These are phyloP conservation scores for Cantharis rustica DNA, from an alignment of 2,888 invertebrate genomes.

Conservation along the genomic window DNA sequence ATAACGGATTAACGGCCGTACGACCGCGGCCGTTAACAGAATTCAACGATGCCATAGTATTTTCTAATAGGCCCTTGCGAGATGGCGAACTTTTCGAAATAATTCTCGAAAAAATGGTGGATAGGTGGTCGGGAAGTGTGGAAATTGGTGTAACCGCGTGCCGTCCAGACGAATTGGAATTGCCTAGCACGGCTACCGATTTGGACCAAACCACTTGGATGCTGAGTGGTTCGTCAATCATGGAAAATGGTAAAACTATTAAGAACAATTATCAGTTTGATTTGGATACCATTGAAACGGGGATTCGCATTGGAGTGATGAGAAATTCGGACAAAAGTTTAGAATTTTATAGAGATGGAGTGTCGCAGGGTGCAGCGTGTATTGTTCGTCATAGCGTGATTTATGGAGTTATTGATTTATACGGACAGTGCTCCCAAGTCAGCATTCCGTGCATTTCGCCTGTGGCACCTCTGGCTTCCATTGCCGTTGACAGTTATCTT, in stretches of 20 bases:
- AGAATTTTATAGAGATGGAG: slow-evolving; percentile 85
- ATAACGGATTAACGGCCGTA: slow-evolving; percentile 83
- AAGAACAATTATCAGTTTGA: slow-evolving; percentile 85
- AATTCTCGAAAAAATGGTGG: slow-evolving; percentile 86
- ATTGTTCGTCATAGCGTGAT: slow-evolving; percentile 78
- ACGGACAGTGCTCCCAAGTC: slow-evolving; percentile 94
- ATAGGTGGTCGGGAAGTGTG: slow-evolving; percentile 91
- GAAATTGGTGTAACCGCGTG: slow-evolving; percentile 88
- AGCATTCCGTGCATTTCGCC: slow-evolving; percentile 55
- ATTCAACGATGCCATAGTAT: slow-evolving; percentile 93
- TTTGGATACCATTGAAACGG: slow-evolving; percentile 78
- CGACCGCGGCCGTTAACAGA: slow-evolving; percentile 87
- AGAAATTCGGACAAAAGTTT: slow-evolving; percentile 81
- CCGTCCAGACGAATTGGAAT: slow-evolving; percentile 86
- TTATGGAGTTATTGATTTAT: slow-evolving; percentile 93
- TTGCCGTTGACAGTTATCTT: slow-evolving; percentile 48
- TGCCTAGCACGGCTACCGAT: slow-evolving; percentile 90
- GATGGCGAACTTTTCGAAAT: slow-evolving; percentile 94
- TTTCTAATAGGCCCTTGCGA: slow-evolving; percentile 84
- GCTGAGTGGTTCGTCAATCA: slow-evolving; percentile 88
- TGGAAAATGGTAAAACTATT: slow-evolving; percentile 87
- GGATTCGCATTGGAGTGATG: slow-evolving; percentile 87
- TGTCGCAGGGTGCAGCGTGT: slow-evolving; percentile 86
- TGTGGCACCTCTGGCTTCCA: slow-evolving; percentile 48
- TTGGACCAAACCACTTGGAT: slow-evolving; percentile 91